These are phyloP conservation scores for Agriopis marginaria DNA, from an alignment of 2,888 invertebrate genomes.

Conservation along the genomic window DNA sequence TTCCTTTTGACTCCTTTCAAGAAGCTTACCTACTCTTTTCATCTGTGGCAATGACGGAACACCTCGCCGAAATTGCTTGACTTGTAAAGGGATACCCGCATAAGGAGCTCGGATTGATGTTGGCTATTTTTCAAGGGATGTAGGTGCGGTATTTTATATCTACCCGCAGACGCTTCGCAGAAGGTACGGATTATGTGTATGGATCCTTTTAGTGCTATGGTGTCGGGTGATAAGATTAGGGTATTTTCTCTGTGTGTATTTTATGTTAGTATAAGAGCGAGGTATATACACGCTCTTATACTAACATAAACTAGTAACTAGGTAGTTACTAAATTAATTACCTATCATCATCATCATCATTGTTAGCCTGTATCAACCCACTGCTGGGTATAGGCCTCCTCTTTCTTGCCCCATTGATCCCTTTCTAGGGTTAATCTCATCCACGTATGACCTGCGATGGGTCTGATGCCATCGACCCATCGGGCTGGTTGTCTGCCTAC, in stretches of 20 bases:
- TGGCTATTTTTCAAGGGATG: slow-evolving; percentile 62
- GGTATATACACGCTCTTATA: too few species aligned
- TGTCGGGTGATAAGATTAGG: slow-evolving; percentile 22
- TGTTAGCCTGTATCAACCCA: too few species aligned
- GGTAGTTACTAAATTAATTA: too few species aligned
- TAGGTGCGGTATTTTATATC: slow-evolving; percentile 56
- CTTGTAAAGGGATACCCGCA: slow-evolving; percentile 63
- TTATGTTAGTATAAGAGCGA: neutral
- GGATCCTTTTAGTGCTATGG: slow-evolving; percentile 33
- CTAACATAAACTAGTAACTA: too few species aligned
- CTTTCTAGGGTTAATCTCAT: too few species aligned
- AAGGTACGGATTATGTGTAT: slow-evolving; percentile 40
- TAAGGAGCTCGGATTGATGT: slow-evolving; percentile 63
- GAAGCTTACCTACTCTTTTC: slow-evolving; percentile 10
- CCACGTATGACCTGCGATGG: too few species aligned
- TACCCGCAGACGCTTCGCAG: slow-evolving; percentile 52
- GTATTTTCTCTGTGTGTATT: slow-evolving; percentile 5
- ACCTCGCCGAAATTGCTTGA: slow-evolving; percentile 62
- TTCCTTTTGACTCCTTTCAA: neutral
- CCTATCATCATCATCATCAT: too few species aligned
- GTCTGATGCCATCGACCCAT: too few species aligned
- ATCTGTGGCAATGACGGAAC: slow-evolving; percentile 54
- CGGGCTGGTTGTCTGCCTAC: too few species aligned
- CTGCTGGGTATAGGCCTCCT: too few species aligned
- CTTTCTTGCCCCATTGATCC: too few species aligned